Base-by-base conservation (phyloP, 2,888 invertebrate species). In the Megastigmus dorsalis region DNA sequence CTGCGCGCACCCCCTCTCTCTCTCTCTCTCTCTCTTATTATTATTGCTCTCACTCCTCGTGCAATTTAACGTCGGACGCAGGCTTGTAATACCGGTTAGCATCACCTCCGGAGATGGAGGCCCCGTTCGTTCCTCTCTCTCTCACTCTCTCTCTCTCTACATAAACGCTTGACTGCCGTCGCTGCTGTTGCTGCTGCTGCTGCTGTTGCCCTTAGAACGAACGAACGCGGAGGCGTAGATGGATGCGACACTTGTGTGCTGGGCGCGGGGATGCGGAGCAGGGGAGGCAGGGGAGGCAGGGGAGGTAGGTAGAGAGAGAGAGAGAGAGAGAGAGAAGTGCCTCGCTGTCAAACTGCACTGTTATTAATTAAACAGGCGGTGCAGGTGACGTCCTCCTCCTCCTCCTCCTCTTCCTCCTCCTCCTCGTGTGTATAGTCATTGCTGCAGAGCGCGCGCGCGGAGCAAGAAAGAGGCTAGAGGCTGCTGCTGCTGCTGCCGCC, bases 371-470 rank as follows among this genome's bases (percentile, higher is more conserved):
- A 67, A 57, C 67, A 30, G 57, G 36, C 38, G 9, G 62, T 68
- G 73, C 66, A 55, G 59, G 48, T 75, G 71, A 75, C 75, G 75
- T 52, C 26, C n/a, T n/a, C n/a, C n/a, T n/a, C n/a, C n/a, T n/a
- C n/a, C n/a, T n/a, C n/a, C n/a, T n/a, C n/a, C n/a, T n/a, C n/a
- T n/a, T n/a, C n/a, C n/a, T n/a, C n/a, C n/a, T n/a, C n/a, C n/a
- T n/a, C n/a, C n/a, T n/a, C n/a, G n/a, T n/a, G n/a, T n/a, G n/a
- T n/a, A n/a, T n/a, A n/a, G n/a, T n/a, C n/a, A n/a, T n/a, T n/a
- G n/a, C n/a, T n/a, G n/a, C n/a, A n/a, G n/a, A n/a, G n/a, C n/a
- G n/a, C n/a, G n/a, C n/a, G n/a, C n/a, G n/a, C n/a, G n/a, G n/a
- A n/a, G n/a, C n/a, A n/a, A n/a, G n/a, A n/a, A n/a, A n/a, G n/a